These are phyloP conservation scores for Chrysogorgia sp. DNA, from an alignment of 92 coral and sea anemone genomes.

Conservation along the genomic window DNA sequence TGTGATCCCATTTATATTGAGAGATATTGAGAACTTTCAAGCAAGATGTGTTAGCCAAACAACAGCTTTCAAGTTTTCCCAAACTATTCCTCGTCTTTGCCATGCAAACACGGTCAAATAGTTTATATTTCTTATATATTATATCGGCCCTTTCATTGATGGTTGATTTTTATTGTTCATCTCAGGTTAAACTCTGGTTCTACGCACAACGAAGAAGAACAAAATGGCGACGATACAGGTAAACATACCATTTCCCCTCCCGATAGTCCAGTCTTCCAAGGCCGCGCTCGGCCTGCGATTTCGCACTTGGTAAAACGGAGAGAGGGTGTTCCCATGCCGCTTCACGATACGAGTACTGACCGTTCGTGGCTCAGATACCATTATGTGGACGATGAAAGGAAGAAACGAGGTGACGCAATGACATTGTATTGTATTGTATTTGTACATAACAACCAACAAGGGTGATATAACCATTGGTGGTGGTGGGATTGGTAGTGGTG, in stretches of 20 bases:
- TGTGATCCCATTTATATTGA: too few species aligned
- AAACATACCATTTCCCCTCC: slow-evolving; percentile 8
- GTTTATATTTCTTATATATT: background rate
- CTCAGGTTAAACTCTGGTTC: slow-evolving; percentile 81
- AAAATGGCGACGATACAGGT: slow-evolving; percentile 24
- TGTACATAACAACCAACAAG: too few species aligned
- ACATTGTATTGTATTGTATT: background rate
- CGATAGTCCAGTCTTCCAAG: slow-evolving; percentile 27
- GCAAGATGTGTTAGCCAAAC: background rate
- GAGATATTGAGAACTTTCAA: too few species aligned
- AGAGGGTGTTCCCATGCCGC: slow-evolving; percentile 33
- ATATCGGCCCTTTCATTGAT: background rate
- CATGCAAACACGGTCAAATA: background rate
- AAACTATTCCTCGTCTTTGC: background rate
- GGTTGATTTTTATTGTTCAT: background rate
- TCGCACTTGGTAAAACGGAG: slow-evolving; percentile 31
- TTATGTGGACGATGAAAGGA: slow-evolving; percentile 31
- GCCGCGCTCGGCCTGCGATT: slow-evolving; percentile 31
- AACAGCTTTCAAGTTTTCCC: background rate
- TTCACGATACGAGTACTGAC: slow-evolving; percentile 26
- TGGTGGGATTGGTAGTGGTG: background rate
- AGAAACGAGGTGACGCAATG: slow-evolving; percentile 26
- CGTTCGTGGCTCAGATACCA: slow-evolving; percentile 17
- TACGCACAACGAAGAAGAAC: slow-evolving; percentile 75
- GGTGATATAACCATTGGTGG: background rate